Conservation (phyloP, 2,797 vertebrate species). For the Pagetopsis macropterus region DNA sequence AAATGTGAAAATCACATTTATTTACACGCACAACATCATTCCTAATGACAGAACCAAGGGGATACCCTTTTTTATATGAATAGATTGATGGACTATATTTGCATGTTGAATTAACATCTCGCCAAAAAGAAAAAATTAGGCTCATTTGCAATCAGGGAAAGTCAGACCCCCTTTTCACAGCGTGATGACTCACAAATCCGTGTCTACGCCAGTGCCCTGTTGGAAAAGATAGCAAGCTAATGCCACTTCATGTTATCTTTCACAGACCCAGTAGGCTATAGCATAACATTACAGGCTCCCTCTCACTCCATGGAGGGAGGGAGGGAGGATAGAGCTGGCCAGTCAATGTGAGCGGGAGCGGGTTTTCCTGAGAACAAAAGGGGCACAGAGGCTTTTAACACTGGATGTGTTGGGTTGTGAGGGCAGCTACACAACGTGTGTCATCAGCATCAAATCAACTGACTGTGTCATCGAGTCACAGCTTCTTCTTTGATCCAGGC, state of each 20-base stretch:
- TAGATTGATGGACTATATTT: slow-evolving; percentile 1
- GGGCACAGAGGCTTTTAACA: slow-evolving; percentile 49
- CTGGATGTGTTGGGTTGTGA: slow-evolving; percentile 31
- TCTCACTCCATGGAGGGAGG: slow-evolving; percentile 22
- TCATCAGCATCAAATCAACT: slow-evolving; percentile 39
- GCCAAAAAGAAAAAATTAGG: background rate
- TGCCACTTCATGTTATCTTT: slow-evolving; percentile 27
- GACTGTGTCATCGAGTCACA: slow-evolving; percentile 30
- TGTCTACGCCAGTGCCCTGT: slow-evolving; percentile 21
- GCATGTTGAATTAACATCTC: background rate
- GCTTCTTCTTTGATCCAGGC: slow-evolving; percentile 27
- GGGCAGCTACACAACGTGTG: slow-evolving; percentile 40
- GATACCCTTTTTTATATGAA: background rate
- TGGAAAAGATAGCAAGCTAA: slow-evolving; percentile 43
- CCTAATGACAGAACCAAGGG: background rate
- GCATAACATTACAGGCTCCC: slow-evolving; percentile 34
- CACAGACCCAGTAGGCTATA: slow-evolving; percentile 15
- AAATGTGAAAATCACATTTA: slow-evolving; percentile 43
- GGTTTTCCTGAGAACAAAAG: slow-evolving; percentile 34
- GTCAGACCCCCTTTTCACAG: slow-evolving; percentile 37
- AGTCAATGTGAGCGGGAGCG: slow-evolving; percentile 14
- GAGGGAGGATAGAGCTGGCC: slow-evolving; percentile 30
- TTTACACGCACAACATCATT: background rate
- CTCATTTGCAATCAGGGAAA: slow-evolving; percentile 55
- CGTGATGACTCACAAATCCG: slow-evolving; percentile 59